These are phyloP conservation scores for Aspidiotus destructor DNA, from an alignment of 2,888 invertebrate species.

Conservation along the genomic window DNA sequence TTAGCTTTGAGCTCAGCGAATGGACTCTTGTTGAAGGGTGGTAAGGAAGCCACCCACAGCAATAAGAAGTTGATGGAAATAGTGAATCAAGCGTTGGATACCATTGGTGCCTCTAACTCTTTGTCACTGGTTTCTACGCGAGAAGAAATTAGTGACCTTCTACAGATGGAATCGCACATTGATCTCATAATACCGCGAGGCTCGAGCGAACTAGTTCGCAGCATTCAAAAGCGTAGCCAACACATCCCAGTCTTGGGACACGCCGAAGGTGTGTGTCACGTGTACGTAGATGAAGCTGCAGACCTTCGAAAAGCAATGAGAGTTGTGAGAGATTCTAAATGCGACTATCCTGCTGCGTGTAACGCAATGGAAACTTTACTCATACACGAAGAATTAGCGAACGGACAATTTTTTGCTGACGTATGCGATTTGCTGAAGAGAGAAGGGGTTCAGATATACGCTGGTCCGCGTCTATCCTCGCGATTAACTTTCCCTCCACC, in stretches of 20 bases:
- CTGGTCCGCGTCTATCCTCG: conserved; percentile 74
- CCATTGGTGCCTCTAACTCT: conserved; percentile 75
- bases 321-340: conserved; percentile 81
- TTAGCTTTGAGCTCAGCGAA: conserved; percentile 95
- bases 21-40: conserved; percentile 90
- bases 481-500: conserved; percentile 90
- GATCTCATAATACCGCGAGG: conserved; percentile 97
- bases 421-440: conserved; percentile 83
- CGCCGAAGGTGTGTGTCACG: conserved; percentile 48
- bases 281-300: conserved; percentile 55
- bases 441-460: conserved; percentile 75
- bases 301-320: conserved; percentile 43
- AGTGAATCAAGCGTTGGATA: conserved; percentile 76
- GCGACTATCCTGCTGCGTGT: conserved; percentile 98
- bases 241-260: conserved; percentile 96
- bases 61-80: conserved; percentile 85
- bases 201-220: conserved; percentile 81
- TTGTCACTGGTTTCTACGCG: conserved; percentile 84
- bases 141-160: conserved; percentile 90
- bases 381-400: conserved; percentile 76
- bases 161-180: conserved; percentile 91
- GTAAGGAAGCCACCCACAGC: conserved; percentile 88
- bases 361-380: conserved; percentile 98
- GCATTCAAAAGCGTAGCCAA: conserved; percentile 76
- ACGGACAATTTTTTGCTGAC: conserved; percentile 65